Percentiles rank a stretch among this genome's conserved stretches.
These are phyloP conservation scores for Lucinisca nassula DNA, from an alignment of 2,888 invertebrate genomes.

Conservation along the genomic window DNA sequence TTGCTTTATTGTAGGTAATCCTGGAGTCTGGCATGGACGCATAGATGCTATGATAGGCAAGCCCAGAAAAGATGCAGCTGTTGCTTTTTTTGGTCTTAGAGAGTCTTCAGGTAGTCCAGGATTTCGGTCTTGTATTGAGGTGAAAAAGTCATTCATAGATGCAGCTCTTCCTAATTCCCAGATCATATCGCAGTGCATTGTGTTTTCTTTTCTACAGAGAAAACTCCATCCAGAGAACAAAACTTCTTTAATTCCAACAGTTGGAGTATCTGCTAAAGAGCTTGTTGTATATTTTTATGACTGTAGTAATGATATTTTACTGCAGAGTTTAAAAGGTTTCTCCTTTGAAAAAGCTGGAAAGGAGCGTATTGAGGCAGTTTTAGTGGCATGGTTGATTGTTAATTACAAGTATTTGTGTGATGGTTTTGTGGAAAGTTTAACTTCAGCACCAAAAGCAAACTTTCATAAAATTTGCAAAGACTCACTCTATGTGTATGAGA, in stretches of 20 bases:
- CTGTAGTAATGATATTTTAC: neutral
- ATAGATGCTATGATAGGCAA: neutral
- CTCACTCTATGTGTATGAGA: neutral
- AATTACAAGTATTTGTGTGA: conserved; percentile 1
- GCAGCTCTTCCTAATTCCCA: neutral
- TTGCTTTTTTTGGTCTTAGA: too few species aligned
- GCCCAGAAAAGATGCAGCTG: neutral
- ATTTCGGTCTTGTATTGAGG: neutral
- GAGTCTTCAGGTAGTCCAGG: neutral
- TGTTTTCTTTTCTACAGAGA: neutral
- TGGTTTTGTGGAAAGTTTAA: neutral
- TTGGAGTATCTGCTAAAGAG: neutral
- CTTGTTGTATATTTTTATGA: conserved; percentile 4
- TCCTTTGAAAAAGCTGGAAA: neutral
- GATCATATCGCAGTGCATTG: neutral
- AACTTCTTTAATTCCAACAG: neutral
- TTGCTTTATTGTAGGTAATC: too few species aligned
- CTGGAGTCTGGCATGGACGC: too few species aligned
- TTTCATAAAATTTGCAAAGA: neutral
- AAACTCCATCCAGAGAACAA: neutral
- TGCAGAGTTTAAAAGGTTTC: neutral
- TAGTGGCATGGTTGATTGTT: neutral
- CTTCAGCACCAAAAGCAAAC: neutral
- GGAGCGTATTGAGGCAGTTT: neutral
- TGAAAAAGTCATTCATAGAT: neutral